These are phyloP conservation scores for Unio delphinus DNA, from an alignment of 2,888 invertebrate genomes.

Conservation along the genomic window DNA sequence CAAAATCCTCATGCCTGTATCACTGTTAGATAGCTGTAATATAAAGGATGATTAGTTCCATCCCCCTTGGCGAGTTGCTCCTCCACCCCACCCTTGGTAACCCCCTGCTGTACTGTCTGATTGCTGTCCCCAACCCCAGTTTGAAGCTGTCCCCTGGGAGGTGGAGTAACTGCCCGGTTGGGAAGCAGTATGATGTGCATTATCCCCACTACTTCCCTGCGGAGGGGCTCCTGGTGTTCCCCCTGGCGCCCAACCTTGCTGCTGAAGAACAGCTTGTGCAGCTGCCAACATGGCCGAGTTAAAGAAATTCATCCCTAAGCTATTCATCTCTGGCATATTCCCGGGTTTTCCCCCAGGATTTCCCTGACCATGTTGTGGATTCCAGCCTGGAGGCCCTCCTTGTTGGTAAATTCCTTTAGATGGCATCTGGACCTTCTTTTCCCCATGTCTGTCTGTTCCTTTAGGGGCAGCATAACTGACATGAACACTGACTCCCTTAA, in stretches of 20 bases:
- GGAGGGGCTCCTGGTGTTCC: slow-evolving; percentile 16
- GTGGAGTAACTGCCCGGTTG: slow-evolving; percentile 45
- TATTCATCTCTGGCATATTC: slow-evolving; percentile 38
- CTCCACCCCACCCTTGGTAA: no score
- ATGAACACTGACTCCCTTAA: slow-evolving; percentile 82
- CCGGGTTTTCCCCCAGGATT: slow-evolving; percentile 14
- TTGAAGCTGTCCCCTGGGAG: slow-evolving; percentile 31
- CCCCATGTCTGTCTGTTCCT: slow-evolving; percentile 50
- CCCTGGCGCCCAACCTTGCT: slow-evolving; percentile 29
- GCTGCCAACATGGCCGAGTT: slow-evolving; percentile 65
- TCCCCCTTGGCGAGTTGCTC: no score
- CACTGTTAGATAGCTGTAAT: no score
- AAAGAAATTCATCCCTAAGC: slow-evolving; percentile 55
- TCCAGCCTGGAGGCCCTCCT: slow-evolving; percentile 19
- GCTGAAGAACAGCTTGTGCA: slow-evolving; percentile 59
- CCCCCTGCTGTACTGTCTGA: no score
- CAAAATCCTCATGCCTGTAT: no score
- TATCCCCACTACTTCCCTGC: slow-evolving; percentile 27
- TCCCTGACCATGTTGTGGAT: slow-evolving; percentile 12
- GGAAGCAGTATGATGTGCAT: slow-evolving; percentile 27
- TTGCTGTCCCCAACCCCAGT: no score
- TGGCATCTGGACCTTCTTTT: slow-evolving; percentile 24
- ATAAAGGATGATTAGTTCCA: no score
- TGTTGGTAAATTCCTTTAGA: slow-evolving; percentile 21
- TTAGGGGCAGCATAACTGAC: slow-evolving; percentile 75